Percentiles rank a stretch among this genome's conserved stretches.
Evolutionary conservation across 2,888 invertebrate species (phyloP).

Genomic region (Pterobdella sp.): DNA sequence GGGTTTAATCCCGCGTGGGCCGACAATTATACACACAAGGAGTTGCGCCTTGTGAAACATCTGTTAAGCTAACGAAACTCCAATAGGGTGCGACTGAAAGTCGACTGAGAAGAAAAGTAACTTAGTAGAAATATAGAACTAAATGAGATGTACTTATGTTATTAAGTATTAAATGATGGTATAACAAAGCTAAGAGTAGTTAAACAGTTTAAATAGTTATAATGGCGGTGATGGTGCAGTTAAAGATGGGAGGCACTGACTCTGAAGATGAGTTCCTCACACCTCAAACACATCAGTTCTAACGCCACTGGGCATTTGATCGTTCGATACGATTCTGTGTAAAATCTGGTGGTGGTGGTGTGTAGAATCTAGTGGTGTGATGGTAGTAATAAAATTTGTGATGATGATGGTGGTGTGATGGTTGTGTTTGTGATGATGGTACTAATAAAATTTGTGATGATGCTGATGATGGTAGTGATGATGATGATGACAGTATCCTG

Average conservation of each 20-base stretch:
- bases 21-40: too few species aligned
- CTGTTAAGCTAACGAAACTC: too few species aligned
- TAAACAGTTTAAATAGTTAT: too few species aligned
- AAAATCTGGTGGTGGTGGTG: not conserved
- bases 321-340: not conserved
- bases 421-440: not conserved
- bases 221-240: too few species aligned
- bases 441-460: not conserved
- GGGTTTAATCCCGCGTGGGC: too few species aligned
- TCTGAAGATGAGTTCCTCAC: not conserved
- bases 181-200: too few species aligned
- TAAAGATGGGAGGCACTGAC: not conserved
- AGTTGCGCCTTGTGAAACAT: too few species aligned
- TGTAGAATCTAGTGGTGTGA: constrained; percentile 3
- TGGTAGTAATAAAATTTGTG: not conserved
- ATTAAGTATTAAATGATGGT: too few species aligned
- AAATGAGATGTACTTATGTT: too few species aligned
- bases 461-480: not conserved
- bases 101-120: too few species aligned
- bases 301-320: not conserved
- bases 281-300: constrained; percentile 1
- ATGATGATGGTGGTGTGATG: not conserved
- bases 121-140: too few species aligned
- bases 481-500: not conserved
- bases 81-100: too few species aligned